Percentiles rank a stretch among this genome's conserved stretches.
Conservation (phyloP, 2,797 vertebrate species). For the Phoeniculus purpureus region DNA sequence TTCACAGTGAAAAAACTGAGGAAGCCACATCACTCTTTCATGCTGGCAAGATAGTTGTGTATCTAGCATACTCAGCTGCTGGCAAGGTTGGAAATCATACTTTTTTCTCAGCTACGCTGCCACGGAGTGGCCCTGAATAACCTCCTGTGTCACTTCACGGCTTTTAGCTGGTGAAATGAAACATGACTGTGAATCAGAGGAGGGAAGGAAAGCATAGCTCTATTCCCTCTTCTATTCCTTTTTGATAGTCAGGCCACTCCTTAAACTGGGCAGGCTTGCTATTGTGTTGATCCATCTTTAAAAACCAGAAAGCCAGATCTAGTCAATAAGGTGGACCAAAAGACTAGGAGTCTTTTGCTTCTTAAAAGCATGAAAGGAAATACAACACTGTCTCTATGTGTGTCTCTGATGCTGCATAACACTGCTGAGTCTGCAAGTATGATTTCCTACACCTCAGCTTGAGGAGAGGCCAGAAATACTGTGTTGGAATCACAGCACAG, state of each 20-base stretch:
- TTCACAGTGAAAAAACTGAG: constrained; percentile 12
- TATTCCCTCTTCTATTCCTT: not conserved
- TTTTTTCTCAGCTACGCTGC: constrained; percentile 29
- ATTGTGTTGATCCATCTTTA: not conserved
- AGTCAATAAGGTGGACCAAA: not conserved
- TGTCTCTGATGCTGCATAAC: not conserved
- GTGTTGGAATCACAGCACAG: not conserved
- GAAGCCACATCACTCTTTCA: constrained; percentile 20
- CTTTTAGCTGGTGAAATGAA: constrained; percentile 39
- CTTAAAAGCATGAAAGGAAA: not conserved
- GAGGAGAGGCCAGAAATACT: not conserved
- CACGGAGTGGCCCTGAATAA: constrained; percentile 49
- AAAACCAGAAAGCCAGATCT: not conserved
- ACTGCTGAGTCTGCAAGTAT: constrained; percentile 3
- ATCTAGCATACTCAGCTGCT: constrained; percentile 47
- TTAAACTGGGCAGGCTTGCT: not conserved
- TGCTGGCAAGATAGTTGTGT: constrained; percentile 26
- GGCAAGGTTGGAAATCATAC: constrained; percentile 13
- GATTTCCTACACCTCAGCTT: constrained; percentile 1
- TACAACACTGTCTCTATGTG: not conserved
- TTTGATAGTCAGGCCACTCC: not conserved
- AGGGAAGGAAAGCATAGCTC: constrained; percentile 1
- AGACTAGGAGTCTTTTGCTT: not conserved
- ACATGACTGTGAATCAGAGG: constrained; percentile 10
- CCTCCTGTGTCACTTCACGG: constrained; percentile 45